Evolutionary conservation across 2,888 invertebrate species (phyloP).

Genomic region (Tenthredo mesomela): DNA sequence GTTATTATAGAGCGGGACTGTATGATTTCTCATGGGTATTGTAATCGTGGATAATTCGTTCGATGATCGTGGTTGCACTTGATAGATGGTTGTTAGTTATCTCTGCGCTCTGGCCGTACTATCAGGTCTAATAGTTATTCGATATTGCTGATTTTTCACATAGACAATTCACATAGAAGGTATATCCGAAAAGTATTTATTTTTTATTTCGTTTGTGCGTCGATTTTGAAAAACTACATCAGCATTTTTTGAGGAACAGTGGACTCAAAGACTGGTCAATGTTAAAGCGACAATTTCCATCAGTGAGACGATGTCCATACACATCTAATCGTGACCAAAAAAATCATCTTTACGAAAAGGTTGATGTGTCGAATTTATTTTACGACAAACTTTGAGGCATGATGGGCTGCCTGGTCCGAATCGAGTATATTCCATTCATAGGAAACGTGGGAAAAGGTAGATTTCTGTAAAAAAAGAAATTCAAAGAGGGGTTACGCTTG

Average conservation of each 20-base stretch:
- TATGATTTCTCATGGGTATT: constrained; percentile 46
- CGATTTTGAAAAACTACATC: constrained; percentile 1
- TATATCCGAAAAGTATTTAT: not conserved
- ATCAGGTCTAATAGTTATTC: not conserved
- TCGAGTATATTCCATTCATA: constrained; percentile 23
- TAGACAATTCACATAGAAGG: not conserved
- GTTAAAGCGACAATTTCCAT: constrained; percentile 1
- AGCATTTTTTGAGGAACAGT: not conserved
- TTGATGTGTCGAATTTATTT: constrained; percentile 15
- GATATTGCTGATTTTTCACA: not conserved
- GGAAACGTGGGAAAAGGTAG: not conserved
- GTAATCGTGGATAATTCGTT: constrained; percentile 37
- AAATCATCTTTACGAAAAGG: constrained; percentile 4
- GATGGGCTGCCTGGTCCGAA: constrained; percentile 17
- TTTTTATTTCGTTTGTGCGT: not conserved
- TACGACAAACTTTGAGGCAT: constrained; percentile 33
- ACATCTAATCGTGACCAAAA: constrained; percentile 18
- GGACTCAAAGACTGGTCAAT: constrained; percentile 19
- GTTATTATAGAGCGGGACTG: constrained; percentile 18
- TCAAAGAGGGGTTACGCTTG: constrained; percentile 1
- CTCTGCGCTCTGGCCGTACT: not conserved
- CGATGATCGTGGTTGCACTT: constrained; percentile 23
- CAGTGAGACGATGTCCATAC: not conserved
- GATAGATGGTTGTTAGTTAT: constrained; percentile 26
- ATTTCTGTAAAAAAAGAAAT: not conserved